These are phyloP conservation scores for Tragelaphus imberbis DNA, from an alignment of 2,113 vertebrate genomes.

Conservation along the genomic window DNA sequence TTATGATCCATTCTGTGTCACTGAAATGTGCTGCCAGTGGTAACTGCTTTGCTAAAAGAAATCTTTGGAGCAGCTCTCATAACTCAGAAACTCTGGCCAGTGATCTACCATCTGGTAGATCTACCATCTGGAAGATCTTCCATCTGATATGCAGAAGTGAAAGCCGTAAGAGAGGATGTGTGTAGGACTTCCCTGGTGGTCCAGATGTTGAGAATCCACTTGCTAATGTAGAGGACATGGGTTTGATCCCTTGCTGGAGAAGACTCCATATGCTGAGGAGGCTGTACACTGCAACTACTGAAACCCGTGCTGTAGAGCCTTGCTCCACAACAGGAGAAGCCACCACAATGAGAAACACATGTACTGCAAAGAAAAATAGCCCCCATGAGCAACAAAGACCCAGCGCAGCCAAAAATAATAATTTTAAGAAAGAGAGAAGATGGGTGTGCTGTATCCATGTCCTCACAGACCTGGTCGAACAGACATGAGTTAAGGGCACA, in stretches of 20 bases:
- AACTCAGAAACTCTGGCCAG: neutral
- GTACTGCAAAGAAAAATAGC: neutral
- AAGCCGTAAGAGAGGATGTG: neutral
- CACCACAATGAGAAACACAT: neutral
- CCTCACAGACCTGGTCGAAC: neutral
- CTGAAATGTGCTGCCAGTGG: neutral
- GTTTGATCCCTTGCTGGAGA: neutral
- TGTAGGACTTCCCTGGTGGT: neutral
- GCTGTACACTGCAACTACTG: accelerated
- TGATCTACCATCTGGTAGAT: neutral
- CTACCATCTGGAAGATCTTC: too few species aligned
- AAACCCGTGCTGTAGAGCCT: neutral
- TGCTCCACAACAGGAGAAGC: neutral
- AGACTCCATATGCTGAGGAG: neutral
- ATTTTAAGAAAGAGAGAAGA: neutral
- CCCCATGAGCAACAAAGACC: neutral
- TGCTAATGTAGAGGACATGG: neutral
- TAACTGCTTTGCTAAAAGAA: neutral
- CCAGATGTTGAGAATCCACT: neutral
- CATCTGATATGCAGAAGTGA: neutral
- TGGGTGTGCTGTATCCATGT: neutral
- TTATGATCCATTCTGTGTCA: neutral
- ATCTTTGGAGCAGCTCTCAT: neutral
- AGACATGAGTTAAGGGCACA: neutral
- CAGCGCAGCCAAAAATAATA: neutral